Evolutionary conservation across 1,140 invertebrate genomes (phyloP).

Genomic region (Papilio aristodemus): DNA sequence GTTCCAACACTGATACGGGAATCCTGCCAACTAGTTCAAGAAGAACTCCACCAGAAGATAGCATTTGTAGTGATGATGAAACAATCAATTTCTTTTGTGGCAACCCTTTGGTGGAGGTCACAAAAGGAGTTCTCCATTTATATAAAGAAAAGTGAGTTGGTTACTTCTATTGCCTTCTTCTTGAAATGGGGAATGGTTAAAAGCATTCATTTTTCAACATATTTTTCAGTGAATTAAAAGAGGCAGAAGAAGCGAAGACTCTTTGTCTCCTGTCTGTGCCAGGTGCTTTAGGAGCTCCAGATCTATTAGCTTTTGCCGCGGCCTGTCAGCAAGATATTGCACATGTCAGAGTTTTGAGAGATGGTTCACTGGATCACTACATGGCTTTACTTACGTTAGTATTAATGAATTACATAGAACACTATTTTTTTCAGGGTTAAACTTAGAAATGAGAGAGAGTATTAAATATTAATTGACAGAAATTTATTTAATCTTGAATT

Average conservation of each 20-base stretch:
- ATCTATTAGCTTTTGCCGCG: slow-evolving; percentile 96
- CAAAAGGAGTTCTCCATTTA: slow-evolving; percentile 96
- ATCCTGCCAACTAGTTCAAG: slow-evolving; percentile 73
- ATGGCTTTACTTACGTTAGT: slow-evolving; percentile 95
- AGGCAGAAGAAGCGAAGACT: slow-evolving; percentile 83
- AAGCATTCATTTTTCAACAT: not conserved
- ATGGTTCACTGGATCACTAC: slow-evolving; percentile 95
- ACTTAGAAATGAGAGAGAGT: too few relatives aligned
- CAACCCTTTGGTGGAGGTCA: slow-evolving; percentile 98
- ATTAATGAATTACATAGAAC: not conserved
- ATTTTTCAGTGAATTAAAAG: slow-evolving; percentile 80
- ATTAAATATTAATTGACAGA: too few relatives aligned
- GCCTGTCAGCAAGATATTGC: slow-evolving; percentile 94
- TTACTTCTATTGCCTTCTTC: slow-evolving; percentile 33
- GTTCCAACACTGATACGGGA: slow-evolving; percentile 57
- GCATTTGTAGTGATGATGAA: slow-evolving; percentile 69
- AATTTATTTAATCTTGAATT: too few relatives aligned
- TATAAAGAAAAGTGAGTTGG: slow-evolving; percentile 94
- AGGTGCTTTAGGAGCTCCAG: slow-evolving; percentile 94
- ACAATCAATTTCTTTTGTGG: slow-evolving; percentile 95
- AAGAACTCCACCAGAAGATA: slow-evolving; percentile 51
- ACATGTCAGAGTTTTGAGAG: slow-evolving; percentile 94
- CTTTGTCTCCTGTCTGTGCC: slow-evolving; percentile 96
- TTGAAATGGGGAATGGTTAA: not conserved
- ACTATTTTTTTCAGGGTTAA: not conserved